Conservation (phyloP, 2,797 vertebrate genomes). For the Danionella dracula region DNA sequence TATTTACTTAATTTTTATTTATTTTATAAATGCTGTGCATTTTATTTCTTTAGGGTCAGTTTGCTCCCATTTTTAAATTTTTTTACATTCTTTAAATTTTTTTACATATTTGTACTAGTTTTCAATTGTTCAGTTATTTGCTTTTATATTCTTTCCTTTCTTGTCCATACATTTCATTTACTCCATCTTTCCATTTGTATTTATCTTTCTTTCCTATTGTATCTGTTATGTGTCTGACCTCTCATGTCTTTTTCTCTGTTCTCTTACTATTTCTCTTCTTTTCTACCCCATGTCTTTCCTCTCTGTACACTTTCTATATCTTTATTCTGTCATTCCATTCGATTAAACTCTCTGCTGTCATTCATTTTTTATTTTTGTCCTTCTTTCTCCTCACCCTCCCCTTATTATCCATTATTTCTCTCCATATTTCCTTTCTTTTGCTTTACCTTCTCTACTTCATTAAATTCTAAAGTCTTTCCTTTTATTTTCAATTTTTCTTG, state of each 20-base stretch:
- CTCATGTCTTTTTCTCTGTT: not conserved
- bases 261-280: not conserved
- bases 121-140: not conserved
- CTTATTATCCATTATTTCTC: too few relatives aligned
- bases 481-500: too few relatives aligned
- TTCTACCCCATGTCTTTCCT: not conserved
- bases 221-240: not conserved
- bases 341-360: not conserved
- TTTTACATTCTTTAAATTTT: not conserved
- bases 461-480: too few relatives aligned
- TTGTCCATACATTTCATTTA: not conserved
- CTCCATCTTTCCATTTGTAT: not conserved
- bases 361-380: not conserved
- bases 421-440: too few relatives aligned
- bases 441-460: too few relatives aligned
- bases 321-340: too few relatives aligned
- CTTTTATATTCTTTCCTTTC: not conserved
- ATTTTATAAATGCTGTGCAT: not conserved
- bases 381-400: not conserved
- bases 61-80: not conserved
- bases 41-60: not conserved
- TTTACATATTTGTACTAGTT: not conserved
- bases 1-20: conserved; percentile 13
- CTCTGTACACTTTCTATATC: too few relatives aligned
- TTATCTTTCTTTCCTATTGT: not conserved